phyloP scores from a whole-genome alignment of 2,888 invertebrate genomes.

The Thereva unica region DNA sequence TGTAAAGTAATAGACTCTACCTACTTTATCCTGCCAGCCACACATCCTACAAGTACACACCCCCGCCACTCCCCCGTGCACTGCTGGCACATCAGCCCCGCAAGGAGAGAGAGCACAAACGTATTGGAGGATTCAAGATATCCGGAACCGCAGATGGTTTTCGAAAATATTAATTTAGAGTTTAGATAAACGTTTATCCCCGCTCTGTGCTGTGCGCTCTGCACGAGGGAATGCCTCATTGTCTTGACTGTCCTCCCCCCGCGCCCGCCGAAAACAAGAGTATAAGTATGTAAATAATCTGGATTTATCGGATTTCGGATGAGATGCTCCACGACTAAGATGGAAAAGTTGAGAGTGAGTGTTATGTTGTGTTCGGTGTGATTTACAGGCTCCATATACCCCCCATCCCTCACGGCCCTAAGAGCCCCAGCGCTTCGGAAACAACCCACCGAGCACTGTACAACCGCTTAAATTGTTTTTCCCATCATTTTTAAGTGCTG shows the following conservation, averaged over 20 bases:
- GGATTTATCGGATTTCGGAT: constrained; percentile 40
- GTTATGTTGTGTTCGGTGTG: constrained; percentile 6
- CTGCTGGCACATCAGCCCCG: background rate
- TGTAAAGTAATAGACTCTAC: no score
- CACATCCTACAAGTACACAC: background rate
- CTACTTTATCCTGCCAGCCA: no score
- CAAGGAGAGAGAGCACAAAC: constrained; percentile 3
- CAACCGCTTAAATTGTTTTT: constrained; percentile 6
- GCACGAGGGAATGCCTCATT: background rate
- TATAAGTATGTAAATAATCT: constrained; percentile 41
- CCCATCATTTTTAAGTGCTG: constrained; percentile 22
- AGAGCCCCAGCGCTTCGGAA: no score
- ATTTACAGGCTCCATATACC: constrained; percentile 17
- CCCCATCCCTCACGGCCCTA: no score
- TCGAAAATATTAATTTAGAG: constrained; percentile 40
- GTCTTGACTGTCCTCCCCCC: constrained; percentile 12
- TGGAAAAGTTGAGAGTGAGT: constrained; percentile 18
- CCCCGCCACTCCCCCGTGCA: no score
- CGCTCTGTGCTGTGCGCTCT: constrained; percentile 2
- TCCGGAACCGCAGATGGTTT: constrained; percentile 39
- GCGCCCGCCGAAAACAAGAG: constrained; percentile 21
- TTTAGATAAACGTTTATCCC: constrained; percentile 41
- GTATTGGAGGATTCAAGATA: constrained; percentile 12
- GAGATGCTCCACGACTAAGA: constrained; percentile 22
- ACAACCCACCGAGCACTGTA: no score